Base-by-base conservation (phyloP, 1,140 invertebrate species). In the Drosophila carrolli region DNA sequence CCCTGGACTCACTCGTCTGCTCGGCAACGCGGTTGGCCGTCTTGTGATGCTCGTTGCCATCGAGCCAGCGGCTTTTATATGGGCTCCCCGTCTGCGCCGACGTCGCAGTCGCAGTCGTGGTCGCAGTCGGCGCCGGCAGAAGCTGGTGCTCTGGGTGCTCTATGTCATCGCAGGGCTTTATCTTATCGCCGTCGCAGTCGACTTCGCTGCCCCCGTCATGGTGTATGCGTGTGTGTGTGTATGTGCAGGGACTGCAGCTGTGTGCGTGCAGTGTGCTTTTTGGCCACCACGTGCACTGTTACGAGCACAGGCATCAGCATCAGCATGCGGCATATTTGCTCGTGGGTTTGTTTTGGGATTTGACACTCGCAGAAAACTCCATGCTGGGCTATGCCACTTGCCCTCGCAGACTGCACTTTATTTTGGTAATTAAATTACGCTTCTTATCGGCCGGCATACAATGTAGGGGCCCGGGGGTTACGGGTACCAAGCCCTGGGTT, bases 241-340 rank as follows among this genome's bases (percentile, higher is more conserved):
- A 16, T 27, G 23, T 27, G 51, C 6, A 46, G 53, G 50, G 6
- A n/a, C 5, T 78, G 41, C 32, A 10, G 10, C 4, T 56, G 32
- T 62, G 38, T 66, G 38, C 62, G 43, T 76, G 29, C 71, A 53
- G 44, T 82, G 68, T 86, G 74, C 73, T 80, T 84, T 80, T 74
- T 57, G 84, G 80, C 73, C 48, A 88, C 84, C 84, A 88, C 84
- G 84, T 88, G 84, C 84, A 78, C 63, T 62, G 54, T 71, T 84
- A 75, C 61, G 75, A 68, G 66, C 73, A 56, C 46, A 73, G 53
- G 38, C 35, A 32, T 47, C 40, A 9, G 14, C 43, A 76, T 68
- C 84, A 80, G 67, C 84, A 88, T 88, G 84, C 85, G 84, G 84
- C 84, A 88, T 84, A 88, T 89, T 88, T 63, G 67, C 55, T 80